Evolutionary conservation across 37 sponge, comb jelly and placozoan species (phyloP).

Genomic region (Halichondria panicea): DNA sequence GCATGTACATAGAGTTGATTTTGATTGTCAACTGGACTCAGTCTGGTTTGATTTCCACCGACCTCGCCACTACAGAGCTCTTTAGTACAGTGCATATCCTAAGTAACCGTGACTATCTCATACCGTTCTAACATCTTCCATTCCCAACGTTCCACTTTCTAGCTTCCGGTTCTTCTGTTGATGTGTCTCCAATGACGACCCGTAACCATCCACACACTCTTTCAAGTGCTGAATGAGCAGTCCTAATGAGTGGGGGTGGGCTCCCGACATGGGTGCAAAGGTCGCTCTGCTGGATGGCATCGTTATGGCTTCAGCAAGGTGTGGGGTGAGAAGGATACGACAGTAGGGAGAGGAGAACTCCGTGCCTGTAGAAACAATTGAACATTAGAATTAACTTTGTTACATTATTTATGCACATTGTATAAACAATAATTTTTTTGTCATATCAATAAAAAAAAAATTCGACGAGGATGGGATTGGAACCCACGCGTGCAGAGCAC

Average conservation of each 20-base stretch:
- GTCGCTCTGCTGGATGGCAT: not conserved
- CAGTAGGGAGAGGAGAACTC: slow-evolving; percentile 30
- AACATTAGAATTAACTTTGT: not conserved
- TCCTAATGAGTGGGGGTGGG: slow-evolving; percentile 56
- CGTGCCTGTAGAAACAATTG: slow-evolving; percentile 25
- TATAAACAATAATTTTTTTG: not conserved
- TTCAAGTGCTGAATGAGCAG: slow-evolving; percentile 51
- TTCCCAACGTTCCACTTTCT: slow-evolving; percentile 9
- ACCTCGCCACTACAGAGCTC: too few relatives aligned
- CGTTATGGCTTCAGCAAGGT: slow-evolving; percentile 26
- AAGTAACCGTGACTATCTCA: too few relatives aligned
- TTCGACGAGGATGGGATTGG: too few relatives aligned
- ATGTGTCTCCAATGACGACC: slow-evolving; percentile 19
- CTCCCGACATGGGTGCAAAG: not conserved
- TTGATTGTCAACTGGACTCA: too few relatives aligned
- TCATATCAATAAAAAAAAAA: not conserved
- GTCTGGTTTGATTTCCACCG: too few relatives aligned
- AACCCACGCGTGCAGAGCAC: too few relatives aligned
- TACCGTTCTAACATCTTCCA: slow-evolving; percentile 56
- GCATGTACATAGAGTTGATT: too few relatives aligned
- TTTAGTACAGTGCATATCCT: too few relatives aligned
- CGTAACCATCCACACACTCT: slow-evolving; percentile 59
- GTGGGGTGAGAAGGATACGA: slow-evolving; percentile 46
- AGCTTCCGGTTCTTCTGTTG: slow-evolving; percentile 52
- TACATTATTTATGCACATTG: not conserved